Base-by-base conservation (phyloP, 2,888 invertebrate genomes). In the Drosophila acutilabella region DNA sequence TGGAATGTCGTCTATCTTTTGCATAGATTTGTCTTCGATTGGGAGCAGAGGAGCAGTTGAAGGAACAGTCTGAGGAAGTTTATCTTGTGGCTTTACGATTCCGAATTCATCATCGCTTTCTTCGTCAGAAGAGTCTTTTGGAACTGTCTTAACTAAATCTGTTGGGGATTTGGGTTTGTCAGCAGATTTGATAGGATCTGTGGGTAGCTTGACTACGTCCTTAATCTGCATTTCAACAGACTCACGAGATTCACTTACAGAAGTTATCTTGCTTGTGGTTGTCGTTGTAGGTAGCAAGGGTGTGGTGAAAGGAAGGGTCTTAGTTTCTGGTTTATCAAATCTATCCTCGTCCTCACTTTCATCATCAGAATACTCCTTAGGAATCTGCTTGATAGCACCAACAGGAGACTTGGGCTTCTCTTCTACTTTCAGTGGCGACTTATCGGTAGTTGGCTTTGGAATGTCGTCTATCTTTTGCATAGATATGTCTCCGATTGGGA, bases 331-430 rank as follows among this genome's bases (percentile, higher is more conserved):
- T 33, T 50, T 64, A 5, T 18, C 50, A 11, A 54, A 23, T 38
- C 44, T 64, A 33, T 18, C 23, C 10, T 59, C 69, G 6, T 64
- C 54, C 18, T 54, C 47, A 20, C 54, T 54, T 13, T 67, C 67
- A 13, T 58, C 68, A 18, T 72, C 64, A 18, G 60, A 64, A 47
- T 65, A 62, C 10, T 58, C 54, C 51, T 45, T 54, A 0, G 18
- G 13, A 44, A 33, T 11, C n/a, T 26, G 42, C 30, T 53, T 69
- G 3, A 40, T 14, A 33, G 30, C 5, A 18, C 54, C 62, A 47
- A 41, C 13, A 26, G 59, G 50, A 8, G 64, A 62, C 53, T 58
- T 68, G 14, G 58, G 57, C 16, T 62, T 54, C n/a, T 67, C 67
- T 33, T 62, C 65, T 14, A 61, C 13, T 36, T 57, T 70, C 11